Conservation (phyloP, 2,888 invertebrate genomes). For the Ichneumoninae sp. region DNA sequence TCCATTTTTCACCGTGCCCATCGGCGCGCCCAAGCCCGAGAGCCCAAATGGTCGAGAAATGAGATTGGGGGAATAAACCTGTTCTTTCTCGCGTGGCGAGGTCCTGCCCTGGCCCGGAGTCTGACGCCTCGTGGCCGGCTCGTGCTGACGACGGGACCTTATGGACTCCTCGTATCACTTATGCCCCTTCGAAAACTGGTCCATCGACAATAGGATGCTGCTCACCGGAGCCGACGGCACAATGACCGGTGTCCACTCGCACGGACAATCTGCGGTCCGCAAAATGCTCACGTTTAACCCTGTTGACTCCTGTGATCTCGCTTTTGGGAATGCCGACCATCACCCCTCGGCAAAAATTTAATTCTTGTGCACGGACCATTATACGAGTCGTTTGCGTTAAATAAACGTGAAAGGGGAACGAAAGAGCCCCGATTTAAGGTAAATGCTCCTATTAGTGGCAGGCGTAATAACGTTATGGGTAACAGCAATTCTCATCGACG, state of each 20-base stretch:
- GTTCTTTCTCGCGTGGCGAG: slow-evolving; percentile 78
- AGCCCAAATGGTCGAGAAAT: slow-evolving; percentile 61
- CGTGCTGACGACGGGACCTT: slow-evolving; percentile 58
- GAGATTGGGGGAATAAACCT: slow-evolving; percentile 75
- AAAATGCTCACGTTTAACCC: slow-evolving; percentile 78
- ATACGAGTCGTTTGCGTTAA: slow-evolving; percentile 55
- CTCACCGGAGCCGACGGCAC: slow-evolving; percentile 56
- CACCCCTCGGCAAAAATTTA: slow-evolving; percentile 49
- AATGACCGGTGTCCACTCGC: slow-evolving; percentile 79
- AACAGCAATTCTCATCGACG: too few relatives aligned
- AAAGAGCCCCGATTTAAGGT: slow-evolving; percentile 17
- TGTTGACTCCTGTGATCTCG: slow-evolving; percentile 72
- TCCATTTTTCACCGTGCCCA: slow-evolving; percentile 73
- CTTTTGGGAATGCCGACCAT: slow-evolving; percentile 25
- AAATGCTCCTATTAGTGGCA: too few relatives aligned
- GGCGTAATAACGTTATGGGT: too few relatives aligned
- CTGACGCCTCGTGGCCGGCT: slow-evolving; percentile 64
- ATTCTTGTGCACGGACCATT: slow-evolving; percentile 59
- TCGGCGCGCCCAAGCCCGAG: slow-evolving; percentile 58
- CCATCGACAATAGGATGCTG: slow-evolving; percentile 72
- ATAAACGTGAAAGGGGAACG: slow-evolving; percentile 42
- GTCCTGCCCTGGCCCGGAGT: slow-evolving; percentile 71
- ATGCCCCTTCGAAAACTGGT: slow-evolving; percentile 76
- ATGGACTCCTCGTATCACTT: slow-evolving; percentile 7
- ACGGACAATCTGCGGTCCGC: slow-evolving; percentile 74